These are phyloP conservation scores for Heteromurus nitidus DNA, from an alignment of 2,888 invertebrate species.

Conservation along the genomic window DNA sequence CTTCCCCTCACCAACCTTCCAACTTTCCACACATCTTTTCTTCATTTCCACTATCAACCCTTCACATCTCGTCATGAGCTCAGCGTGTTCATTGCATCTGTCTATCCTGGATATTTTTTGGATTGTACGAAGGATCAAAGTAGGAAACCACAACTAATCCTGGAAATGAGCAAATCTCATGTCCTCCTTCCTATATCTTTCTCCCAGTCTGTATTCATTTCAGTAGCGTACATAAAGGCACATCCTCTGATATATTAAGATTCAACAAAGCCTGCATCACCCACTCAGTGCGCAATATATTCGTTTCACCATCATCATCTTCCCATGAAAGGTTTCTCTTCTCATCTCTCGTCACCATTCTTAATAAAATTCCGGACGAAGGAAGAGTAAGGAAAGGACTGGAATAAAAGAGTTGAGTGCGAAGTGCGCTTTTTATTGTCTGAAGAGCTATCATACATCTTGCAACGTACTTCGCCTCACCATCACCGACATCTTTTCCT, in stretches of 20 bases:
- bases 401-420: not conserved
- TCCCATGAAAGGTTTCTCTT: constrained; percentile 19
- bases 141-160: constrained; percentile 52
- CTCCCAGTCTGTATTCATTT: not conserved
- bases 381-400: too few species aligned
- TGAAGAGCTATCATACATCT: not conserved
- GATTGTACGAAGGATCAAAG: constrained; percentile 28
- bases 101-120: not conserved
- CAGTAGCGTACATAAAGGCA: not conserved
- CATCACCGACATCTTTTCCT: not conserved
- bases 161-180: constrained; percentile 57
- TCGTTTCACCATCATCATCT: constrained; percentile 4
- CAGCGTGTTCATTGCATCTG: constrained; percentile 40
- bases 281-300: not conserved
- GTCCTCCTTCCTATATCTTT: constrained; percentile 8
- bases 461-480: not conserved
- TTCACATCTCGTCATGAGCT: constrained; percentile 32
- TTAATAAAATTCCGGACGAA: constrained; percentile 19
- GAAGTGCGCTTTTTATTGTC: too few species aligned
- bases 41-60: constrained; percentile 33
- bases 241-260: constrained; percentile 18
- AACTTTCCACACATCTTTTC: not conserved
- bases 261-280: constrained; percentile 5
- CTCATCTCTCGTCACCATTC: not conserved
- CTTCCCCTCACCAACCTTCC: not conserved